phyloP scores from a whole-genome alignment of 2,113 vertebrate species.

The Barnardius zonarius region DNA sequence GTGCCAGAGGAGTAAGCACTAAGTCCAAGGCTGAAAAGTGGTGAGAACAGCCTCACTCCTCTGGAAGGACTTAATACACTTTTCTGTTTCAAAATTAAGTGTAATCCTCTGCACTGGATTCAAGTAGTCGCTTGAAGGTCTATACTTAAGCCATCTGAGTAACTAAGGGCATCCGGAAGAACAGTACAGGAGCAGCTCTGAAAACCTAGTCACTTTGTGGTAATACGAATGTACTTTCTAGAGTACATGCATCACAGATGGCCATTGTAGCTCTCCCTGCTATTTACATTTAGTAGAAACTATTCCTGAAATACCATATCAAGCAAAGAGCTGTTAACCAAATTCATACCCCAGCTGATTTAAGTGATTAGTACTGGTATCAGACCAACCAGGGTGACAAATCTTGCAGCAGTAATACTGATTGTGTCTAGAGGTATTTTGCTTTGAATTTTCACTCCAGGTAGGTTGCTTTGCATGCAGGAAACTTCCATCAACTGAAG shows the following conservation, averaged over 20 bases:
- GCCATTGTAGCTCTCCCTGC: background rate
- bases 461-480: background rate
- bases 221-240: background rate
- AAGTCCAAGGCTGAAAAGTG: background rate
- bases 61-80: background rate
- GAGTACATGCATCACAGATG: accelerated
- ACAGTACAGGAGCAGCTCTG: background rate
- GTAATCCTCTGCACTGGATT: background rate
- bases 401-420: background rate
- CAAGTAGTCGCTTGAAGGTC: background rate
- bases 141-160: background rate
- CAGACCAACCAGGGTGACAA: background rate
- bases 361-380: background rate
- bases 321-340: background rate
- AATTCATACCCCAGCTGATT: background rate
- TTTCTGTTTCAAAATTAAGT: background rate
- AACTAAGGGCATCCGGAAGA: background rate
- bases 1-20: background rate
- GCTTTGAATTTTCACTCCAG: background rate
- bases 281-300: background rate
- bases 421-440: background rate
- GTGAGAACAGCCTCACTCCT: background rate
- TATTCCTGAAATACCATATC: background rate
- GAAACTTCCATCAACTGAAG: background rate
- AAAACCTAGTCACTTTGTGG: background rate